Evolutionary conservation across 2,113 vertebrate genomes (phyloP).

Genomic region (Melanotaenia duboulayi): DNA sequence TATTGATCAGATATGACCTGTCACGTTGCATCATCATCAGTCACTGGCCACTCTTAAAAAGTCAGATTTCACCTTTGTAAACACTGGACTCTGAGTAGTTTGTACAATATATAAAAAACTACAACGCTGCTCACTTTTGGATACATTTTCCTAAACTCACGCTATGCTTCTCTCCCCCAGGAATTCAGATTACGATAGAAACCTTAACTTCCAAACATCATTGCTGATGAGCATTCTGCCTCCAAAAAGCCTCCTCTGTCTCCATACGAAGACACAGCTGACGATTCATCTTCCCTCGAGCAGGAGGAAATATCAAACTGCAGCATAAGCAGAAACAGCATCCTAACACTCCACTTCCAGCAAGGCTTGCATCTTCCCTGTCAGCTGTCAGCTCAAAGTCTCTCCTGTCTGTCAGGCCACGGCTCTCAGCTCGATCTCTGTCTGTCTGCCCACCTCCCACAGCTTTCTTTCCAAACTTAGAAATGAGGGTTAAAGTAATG

Average conservation of each 20-base stretch:
- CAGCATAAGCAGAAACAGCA: constrained; percentile 42
- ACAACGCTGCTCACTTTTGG: neutral
- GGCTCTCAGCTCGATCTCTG: constrained; percentile 41
- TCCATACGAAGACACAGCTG: constrained; percentile 43
- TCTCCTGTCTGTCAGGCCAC: constrained; percentile 53
- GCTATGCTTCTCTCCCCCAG: neutral
- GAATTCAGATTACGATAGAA: constrained; percentile 22
- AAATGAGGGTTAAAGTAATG: constrained; percentile 23
- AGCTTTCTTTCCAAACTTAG: constrained; percentile 30
- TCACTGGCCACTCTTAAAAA: neutral
- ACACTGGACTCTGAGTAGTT: neutral
- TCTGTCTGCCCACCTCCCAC: constrained; percentile 35
- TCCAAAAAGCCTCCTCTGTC: constrained; percentile 23
- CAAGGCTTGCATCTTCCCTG: constrained; percentile 59
- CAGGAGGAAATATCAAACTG: constrained; percentile 63
- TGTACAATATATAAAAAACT: neutral
- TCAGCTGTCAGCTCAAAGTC: constrained; percentile 71
- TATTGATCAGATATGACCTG: neutral
- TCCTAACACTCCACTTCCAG: constrained; percentile 44
- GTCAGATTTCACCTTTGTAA: neutral
- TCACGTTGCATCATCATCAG: neutral
- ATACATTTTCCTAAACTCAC: constrained; percentile 13
- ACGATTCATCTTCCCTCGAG: constrained; percentile 54
- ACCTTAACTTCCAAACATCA: constrained; percentile 26
- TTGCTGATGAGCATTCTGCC: constrained; percentile 40